phyloP scores from a whole-genome alignment of 2,888 invertebrate species.

The Augochlorella aurata region DNA sequence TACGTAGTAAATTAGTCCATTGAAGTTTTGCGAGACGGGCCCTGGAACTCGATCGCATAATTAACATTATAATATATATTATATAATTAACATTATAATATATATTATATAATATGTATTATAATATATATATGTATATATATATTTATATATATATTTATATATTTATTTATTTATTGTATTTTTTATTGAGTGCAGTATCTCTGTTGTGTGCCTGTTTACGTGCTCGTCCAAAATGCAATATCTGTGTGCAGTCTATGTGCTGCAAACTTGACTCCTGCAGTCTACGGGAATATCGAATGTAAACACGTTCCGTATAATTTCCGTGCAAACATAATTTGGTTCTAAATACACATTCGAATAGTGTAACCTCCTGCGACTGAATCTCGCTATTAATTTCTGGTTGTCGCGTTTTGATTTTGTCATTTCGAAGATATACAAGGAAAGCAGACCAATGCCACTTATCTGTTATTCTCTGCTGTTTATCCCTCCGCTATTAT shows the following conservation, averaged over 20 bases:
- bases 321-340: conserved; percentile 29
- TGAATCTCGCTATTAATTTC: conserved; percentile 4
- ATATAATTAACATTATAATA: too few species aligned
- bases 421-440: neutral
- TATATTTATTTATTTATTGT: too few species aligned
- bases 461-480: too few species aligned
- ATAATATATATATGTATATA: too few species aligned
- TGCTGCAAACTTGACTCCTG: neutral
- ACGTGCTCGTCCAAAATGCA: neutral
- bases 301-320: conserved; percentile 26
- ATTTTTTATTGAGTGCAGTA: neutral
- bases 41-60: neutral
- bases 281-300: conserved; percentile 13
- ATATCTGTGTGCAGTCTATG: neutral
- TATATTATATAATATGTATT: too few species aligned
- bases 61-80: neutral
- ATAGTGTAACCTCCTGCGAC: neutral
- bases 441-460: neutral
- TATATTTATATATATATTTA: too few species aligned
- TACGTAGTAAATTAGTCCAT: neutral
- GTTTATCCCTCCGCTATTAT: too few species aligned
- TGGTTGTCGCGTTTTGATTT: neutral
- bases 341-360: conserved; percentile 26
- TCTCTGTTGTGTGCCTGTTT: neutral
- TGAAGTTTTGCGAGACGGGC: neutral